Conservation (phyloP, 2,113 vertebrate species). For the Phylloscopus trochiloides region DNA sequence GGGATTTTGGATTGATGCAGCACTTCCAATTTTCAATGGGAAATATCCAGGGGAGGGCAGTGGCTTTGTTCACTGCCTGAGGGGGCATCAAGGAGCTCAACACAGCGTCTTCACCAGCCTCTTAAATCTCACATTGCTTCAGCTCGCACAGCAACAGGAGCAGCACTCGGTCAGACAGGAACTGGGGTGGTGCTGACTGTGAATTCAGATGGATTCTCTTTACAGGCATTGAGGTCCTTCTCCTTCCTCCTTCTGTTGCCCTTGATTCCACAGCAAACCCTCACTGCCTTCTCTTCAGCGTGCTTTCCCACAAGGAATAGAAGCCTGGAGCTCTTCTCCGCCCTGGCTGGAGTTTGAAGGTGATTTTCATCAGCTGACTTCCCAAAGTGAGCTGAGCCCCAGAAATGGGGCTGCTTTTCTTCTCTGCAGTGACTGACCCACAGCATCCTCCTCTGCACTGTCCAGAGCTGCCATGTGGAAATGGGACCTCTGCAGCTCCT, state of each 20-base stretch:
- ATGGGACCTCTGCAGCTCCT: rapidly evolving
- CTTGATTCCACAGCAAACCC: not conserved
- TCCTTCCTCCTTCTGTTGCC: not conserved
- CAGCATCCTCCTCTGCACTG: not conserved
- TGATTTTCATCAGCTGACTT: not conserved
- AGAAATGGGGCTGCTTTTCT: not conserved
- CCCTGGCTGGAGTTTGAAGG: not conserved
- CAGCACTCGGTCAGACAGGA: not conserved
- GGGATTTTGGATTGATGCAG: not conserved
- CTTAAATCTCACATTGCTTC: not conserved
- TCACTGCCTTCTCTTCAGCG: not conserved
- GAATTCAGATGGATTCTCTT: not conserved
- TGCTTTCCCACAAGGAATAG: not conserved
- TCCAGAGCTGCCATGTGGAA: not conserved
- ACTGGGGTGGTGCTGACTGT: rapidly evolving
- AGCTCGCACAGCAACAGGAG: not conserved
- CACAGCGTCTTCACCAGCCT: not conserved
- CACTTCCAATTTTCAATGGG: not conserved
- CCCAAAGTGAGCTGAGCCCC: not conserved
- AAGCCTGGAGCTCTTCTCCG: not conserved
- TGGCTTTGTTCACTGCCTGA: rapidly evolving
- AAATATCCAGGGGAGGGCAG: not conserved
- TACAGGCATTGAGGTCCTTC: not conserved
- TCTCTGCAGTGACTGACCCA: not conserved
- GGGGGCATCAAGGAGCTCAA: not conserved